Evolutionary conservation across 2,797 vertebrate genomes (phyloP).

Genomic region (Lacerta bilineata): DNA sequence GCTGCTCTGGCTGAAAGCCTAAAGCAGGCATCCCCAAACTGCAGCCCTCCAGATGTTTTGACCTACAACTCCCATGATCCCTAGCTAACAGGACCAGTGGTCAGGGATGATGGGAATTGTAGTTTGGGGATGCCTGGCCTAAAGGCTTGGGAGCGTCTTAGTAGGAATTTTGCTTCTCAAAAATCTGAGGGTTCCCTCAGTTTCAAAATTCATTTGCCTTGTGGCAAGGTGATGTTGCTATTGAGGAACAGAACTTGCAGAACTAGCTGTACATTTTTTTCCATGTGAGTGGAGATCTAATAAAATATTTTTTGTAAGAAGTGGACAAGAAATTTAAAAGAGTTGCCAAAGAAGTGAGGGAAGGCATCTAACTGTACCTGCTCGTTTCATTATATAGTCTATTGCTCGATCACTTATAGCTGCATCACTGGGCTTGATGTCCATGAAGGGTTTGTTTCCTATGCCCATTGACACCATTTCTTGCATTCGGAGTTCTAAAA

Average conservation of each 20-base stretch:
- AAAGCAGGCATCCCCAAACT: too few species aligned
- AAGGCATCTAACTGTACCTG: constrained; percentile 75
- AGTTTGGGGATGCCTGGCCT: too few species aligned
- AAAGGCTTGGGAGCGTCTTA: neutral
- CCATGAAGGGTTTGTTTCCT: constrained; percentile 88
- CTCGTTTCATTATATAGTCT: constrained; percentile 84
- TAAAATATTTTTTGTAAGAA: neutral
- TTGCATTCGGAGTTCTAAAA: constrained; percentile 86
- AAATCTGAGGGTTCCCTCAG: too few species aligned
- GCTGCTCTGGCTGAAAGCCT: neutral
- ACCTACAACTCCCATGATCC: too few species aligned
- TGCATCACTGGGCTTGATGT: constrained; percentile 87
- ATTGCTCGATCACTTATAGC: constrained; percentile 82
- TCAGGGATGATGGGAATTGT: too few species aligned
- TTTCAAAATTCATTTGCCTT: neutral
- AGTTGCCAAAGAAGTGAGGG: neutral
- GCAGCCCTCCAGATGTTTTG: too few species aligned
- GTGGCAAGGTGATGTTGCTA: neutral
- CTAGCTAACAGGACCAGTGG: too few species aligned
- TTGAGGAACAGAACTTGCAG: neutral
- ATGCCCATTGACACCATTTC: constrained; percentile 91
- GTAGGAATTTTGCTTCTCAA: neutral
- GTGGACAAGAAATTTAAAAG: neutral
- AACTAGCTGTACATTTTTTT: neutral
- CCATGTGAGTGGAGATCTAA: neutral